Base-by-base conservation (phyloP, 2,113 vertebrate genomes). In the western clawed frog (Xenopus tropicalis) region DNA sequence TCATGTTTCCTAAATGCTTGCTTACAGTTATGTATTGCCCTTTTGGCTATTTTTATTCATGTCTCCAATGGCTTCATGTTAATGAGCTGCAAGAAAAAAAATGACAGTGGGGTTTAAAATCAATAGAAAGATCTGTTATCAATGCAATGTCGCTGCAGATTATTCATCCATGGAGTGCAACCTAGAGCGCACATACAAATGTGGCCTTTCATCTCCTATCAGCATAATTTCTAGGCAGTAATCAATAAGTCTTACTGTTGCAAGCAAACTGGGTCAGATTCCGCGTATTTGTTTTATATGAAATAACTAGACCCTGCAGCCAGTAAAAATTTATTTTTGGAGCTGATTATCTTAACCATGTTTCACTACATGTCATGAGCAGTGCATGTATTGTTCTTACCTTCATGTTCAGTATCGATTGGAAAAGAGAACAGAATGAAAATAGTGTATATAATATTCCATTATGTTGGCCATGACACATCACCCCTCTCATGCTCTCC, bases 61-160 rank as follows among this genome's bases (percentile, higher is more conserved):
- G 29, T 21, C 56, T 63, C 24, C 44, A 51, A 48, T 67, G 23
- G 67, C 42, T 67, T 68, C 51, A 68, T 74, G 65, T 66, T 74
- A 61, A 68, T 74, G 1, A 48, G 65, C 62, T 61, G 20, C 14
- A 48, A 14, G 46, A 48, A 37, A 21, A 24, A 74, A 66, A 61
- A 23, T 68, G 57, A 61, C 64, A 29, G 56, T 61, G 24, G 54
- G 44, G 17, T 68, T 20, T 20, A 68, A 46, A 68, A 74, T 74
- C 72, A 61, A 74, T 74, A 42, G 14, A 61, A n/a, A 68, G 65
- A 61, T 74, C n/a, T 74, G 72, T 46, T 74, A 74, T 74, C 65
- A 74, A 56, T 19, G 44, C 29, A 61, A 21, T 59, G 52, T 66
- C 24, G 56, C 63, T 66, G 48, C 25, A 43, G 63, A 58, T 63